phyloP scores from a whole-genome alignment of 2,888 invertebrate genomes.

The Eupithecia vulgata region DNA sequence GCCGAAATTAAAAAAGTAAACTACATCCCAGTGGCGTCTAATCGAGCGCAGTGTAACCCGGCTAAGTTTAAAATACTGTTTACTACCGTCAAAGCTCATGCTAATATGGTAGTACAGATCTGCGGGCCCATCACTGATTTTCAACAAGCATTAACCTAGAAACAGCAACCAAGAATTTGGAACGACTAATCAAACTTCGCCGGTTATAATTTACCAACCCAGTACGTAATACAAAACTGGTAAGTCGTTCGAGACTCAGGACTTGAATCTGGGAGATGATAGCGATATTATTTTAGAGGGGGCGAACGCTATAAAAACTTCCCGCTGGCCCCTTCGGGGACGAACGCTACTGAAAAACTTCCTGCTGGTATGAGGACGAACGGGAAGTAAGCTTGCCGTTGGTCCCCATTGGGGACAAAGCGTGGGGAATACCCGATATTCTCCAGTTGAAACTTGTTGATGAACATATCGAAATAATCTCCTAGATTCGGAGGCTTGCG shows the following conservation, averaged over 20 bases:
- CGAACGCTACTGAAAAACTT: no score
- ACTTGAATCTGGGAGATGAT: neutral
- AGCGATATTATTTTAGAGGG: no score
- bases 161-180: neutral
- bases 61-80: constrained; percentile 64
- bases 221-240: neutral
- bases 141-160: neutral
- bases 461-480: neutral
- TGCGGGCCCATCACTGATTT: constrained; percentile 28
- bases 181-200: neutral
- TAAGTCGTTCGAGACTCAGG: neutral
- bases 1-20: constrained; percentile 43
- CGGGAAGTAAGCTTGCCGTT: no score
- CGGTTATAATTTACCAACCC: neutral
- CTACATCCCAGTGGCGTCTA: constrained; percentile 54
- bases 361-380: no score
- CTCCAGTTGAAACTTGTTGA: neutral
- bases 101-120: constrained; percentile 70
- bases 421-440: no score
- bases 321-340: no score
- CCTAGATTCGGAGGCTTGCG: neutral
- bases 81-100: constrained; percentile 77
- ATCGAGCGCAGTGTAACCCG: constrained; percentile 74
- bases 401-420: no score
- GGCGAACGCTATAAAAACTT: no score